Percentiles rank a stretch among this genome's conserved stretches.
These are phyloP conservation scores for Nasua narica DNA, from an alignment of 2,797 vertebrate species.

Conservation along the genomic window DNA sequence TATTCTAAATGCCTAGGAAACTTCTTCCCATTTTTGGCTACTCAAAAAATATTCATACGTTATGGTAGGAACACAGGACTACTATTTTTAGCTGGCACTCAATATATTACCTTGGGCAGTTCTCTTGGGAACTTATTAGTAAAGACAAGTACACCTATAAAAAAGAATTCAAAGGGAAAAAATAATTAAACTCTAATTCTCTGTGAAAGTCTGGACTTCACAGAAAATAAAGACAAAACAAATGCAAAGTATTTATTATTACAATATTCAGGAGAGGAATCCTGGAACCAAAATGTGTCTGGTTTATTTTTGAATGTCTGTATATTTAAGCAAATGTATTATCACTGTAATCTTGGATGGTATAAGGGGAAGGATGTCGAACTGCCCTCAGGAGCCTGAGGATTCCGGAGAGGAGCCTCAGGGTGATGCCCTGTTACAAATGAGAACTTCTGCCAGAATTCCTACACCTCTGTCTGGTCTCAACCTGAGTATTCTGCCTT, in stretches of 20 bases:
- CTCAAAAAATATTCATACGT: background rate
- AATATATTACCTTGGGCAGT: background rate
- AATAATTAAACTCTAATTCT: background rate
- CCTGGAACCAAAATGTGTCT: background rate
- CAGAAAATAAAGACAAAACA: background rate
- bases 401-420: background rate
- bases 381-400: background rate
- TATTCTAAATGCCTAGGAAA: background rate
- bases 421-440: background rate
- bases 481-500: background rate
- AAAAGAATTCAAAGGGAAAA: constrained; percentile 23
- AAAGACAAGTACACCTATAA: background rate
- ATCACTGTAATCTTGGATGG: background rate
- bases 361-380: background rate
- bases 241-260: background rate
- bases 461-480: background rate
- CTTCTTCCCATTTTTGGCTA: background rate
- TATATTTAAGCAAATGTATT: background rate
- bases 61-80: background rate
- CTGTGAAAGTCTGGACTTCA: background rate
- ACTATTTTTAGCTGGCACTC: background rate
- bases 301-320: background rate
- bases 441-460: background rate
- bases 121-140: background rate
- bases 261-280: background rate